Conservation (phyloP, 2,113 vertebrate genomes). For the Cervus canadensis region DNA sequence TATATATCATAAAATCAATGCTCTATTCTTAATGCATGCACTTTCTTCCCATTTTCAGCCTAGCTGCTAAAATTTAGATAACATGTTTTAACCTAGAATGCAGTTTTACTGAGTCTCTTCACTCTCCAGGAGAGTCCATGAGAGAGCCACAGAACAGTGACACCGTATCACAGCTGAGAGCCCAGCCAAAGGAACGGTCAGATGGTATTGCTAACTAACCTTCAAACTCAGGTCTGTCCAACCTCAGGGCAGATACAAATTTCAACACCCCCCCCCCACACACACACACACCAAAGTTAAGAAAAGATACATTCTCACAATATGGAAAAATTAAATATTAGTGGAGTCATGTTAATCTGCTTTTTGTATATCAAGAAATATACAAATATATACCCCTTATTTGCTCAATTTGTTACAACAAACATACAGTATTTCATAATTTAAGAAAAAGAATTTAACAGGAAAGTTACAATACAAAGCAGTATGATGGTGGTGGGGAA, state of each 20-base stretch:
- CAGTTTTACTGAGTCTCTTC: neutral
- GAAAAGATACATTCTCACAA: neutral
- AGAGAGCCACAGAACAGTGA: neutral
- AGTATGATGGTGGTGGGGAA: neutral
- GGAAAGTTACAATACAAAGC: neutral
- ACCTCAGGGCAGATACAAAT: neutral
- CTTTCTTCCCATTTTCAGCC: neutral
- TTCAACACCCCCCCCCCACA: neutral
- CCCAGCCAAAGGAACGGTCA: neutral
- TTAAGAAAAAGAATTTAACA: neutral
- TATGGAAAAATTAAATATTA: conserved; percentile 17
- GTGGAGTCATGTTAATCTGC: neutral
- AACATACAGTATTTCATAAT: neutral
- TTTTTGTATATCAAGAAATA: neutral
- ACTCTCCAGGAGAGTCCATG: neutral
- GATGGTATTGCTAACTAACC: neutral
- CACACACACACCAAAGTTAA: neutral
- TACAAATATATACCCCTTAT: neutral
- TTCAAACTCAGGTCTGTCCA: neutral
- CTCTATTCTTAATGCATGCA: neutral
- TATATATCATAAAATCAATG: neutral
- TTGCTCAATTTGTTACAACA: neutral
- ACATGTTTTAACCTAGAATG: conserved; percentile 8
- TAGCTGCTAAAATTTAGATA: neutral
- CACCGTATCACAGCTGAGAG: neutral